Conservation (phyloP, 37 sponge, comb jelly and placozoan species). For the Crambe crambe region DNA sequence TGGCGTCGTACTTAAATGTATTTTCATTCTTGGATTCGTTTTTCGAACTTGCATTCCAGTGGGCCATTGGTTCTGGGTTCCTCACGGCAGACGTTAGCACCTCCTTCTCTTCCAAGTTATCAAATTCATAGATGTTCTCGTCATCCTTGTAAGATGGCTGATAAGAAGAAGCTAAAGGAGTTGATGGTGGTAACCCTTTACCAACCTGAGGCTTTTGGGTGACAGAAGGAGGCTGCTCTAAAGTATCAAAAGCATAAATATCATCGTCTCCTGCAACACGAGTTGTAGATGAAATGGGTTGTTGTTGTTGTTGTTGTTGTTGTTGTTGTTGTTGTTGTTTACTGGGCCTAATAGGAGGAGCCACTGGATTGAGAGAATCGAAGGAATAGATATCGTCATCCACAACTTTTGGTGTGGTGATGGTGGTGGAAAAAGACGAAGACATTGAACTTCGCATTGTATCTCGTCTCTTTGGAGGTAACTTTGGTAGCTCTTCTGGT, state of each 20-base stretch:
- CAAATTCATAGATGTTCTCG: background rate
- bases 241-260: background rate
- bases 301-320: background rate
- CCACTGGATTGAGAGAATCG: background rate
- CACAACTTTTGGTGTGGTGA: too few relatives aligned
- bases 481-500: conserved; percentile 2
- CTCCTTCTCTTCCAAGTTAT: background rate
- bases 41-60: background rate
- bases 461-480: background rate
- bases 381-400: background rate
- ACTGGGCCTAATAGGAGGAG: too few relatives aligned
- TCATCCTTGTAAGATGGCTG: background rate
- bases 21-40: background rate
- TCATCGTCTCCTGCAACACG: background rate
- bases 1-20: background rate
- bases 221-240: background rate
- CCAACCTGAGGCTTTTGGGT: background rate
- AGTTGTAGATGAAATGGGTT: background rate
- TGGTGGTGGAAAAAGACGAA: background rate
- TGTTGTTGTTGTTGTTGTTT: too few relatives aligned
- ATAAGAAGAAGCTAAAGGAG: background rate
- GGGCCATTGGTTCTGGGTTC: background rate
- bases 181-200: too few relatives aligned
- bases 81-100: background rate
- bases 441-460: background rate